phyloP scores from a whole-genome alignment of 2,888 invertebrate species.

The Himalopsyche tibetana region DNA sequence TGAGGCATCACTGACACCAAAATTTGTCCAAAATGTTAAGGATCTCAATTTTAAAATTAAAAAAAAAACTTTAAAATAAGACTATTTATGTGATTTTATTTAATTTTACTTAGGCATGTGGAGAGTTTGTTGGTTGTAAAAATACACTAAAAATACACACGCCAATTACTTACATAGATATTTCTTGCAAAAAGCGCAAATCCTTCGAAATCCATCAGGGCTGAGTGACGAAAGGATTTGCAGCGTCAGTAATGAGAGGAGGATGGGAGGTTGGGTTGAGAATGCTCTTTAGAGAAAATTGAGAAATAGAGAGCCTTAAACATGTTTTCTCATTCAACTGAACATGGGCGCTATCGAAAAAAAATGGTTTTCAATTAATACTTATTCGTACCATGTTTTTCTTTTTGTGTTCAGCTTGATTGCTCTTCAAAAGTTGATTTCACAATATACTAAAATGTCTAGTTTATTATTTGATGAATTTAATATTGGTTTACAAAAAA shows the following conservation, averaged over 20 bases:
- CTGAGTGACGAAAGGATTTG: slow-evolving; percentile 43
- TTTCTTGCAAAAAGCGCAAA: slow-evolving; percentile 19
- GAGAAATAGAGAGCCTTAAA: slow-evolving; percentile 42
- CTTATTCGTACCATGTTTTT: no score
- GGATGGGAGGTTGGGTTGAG: background rate
- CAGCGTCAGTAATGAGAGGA: slow-evolving; percentile 40
- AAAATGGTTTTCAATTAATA: no score
- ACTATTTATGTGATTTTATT: background rate
- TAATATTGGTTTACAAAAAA: no score
- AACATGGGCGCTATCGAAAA: background rate
- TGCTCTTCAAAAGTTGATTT: no score
- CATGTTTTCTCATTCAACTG: background rate
- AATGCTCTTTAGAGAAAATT: slow-evolving; percentile 27
- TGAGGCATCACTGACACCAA: no score
- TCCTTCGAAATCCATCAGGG: slow-evolving; percentile 40
- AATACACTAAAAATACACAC: background rate
- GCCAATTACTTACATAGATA: slow-evolving; percentile 13
- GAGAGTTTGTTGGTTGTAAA: background rate
- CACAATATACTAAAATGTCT: no score
- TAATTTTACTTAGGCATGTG: background rate
- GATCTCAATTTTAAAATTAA: no score
- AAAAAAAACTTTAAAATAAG: no score
- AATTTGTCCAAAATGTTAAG: no score
- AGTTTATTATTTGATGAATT: no score
- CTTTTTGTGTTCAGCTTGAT: no score